Evolutionary conservation across 2,888 invertebrate species (phyloP), one percentile per base, ranked within the genome.

Genomic region (Amiota mariae): DNA sequence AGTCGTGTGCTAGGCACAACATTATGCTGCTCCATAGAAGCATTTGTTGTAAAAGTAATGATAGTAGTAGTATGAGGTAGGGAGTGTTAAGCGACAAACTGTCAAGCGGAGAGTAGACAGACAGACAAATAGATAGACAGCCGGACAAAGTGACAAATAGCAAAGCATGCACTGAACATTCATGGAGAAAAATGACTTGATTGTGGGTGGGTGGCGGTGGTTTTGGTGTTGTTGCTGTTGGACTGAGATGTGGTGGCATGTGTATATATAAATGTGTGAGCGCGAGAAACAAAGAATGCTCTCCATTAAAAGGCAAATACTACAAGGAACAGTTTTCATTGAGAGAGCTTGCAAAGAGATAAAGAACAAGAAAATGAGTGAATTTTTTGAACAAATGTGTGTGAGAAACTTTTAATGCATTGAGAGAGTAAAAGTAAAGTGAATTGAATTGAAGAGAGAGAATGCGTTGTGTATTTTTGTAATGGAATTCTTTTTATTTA

Each of bases 301-400:
- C n/a, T n/a, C n/a, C n/a, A n/a, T n/a, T n/a, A n/a, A n/a, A n/a
- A 75, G 73, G 74, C 73, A 64, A 71, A 76, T 24, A 24, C 24
- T 24, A 24, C 24, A 24, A 24, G 24, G 1, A 24, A 24, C 24
- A 24, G 24, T 24, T 24, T 24, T 24, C 24, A 36, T 36, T 36
- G 6, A 36, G 36, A 36, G 36, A 36, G 36, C 36, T 36, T 36
- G 6, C 6, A 36, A 6, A 36, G 36, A 36, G 36, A 36, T 36
- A 6, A 36, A 24, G 24, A 2, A 36, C 36, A 36, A 36, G 8
- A 2, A 36, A 36, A 6, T 3, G 24, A 24, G 24, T 24, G 24
- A 24, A 24, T 24, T 6, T 36, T 6, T 6, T 6, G 6, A 36
- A 36, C 6, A 36, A 36, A 36, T 36, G 36, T 36, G 36, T 36